These are phyloP conservation scores for Delphinapterus leucas DNA, from an alignment of 2,113 vertebrate genomes.

Conservation along the genomic window DNA sequence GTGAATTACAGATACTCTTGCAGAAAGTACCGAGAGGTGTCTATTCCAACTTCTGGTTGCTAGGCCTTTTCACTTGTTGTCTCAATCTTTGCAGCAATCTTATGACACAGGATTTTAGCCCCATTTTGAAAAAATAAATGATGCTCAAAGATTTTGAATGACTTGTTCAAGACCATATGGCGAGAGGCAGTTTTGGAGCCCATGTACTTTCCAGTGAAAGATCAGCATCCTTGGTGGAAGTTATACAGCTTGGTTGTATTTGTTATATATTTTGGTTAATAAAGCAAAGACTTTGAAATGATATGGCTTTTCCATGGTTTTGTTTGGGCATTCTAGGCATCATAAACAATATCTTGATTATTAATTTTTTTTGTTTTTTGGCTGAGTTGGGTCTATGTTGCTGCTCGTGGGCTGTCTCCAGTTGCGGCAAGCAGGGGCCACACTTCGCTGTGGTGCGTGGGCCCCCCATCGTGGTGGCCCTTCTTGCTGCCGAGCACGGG, in stretches of 20 bases:
- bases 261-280: not conserved
- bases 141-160: not conserved
- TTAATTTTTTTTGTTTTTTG: not conserved
- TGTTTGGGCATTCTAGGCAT: not conserved
- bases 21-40: not conserved
- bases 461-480: no score
- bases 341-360: not conserved
- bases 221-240: not conserved
- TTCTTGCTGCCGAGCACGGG: no score
- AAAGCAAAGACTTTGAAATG: not conserved
- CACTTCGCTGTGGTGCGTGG: no score
- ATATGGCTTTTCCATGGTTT: not conserved
- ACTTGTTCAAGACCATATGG: not conserved
- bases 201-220: not conserved
- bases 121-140: not conserved
- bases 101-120: not conserved
- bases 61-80: not conserved
- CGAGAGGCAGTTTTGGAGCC: not conserved
- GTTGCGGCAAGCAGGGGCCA: no score
- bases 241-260: not conserved
- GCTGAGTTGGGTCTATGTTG: no score
- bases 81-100: not conserved
- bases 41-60: not conserved
- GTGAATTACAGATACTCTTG: not conserved
- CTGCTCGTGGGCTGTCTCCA: no score